Evolutionary conservation across 2,797 vertebrate species (phyloP), one percentile per base, ranked within the genome.

Genomic region (Triplophysa bombifrons): DNA sequence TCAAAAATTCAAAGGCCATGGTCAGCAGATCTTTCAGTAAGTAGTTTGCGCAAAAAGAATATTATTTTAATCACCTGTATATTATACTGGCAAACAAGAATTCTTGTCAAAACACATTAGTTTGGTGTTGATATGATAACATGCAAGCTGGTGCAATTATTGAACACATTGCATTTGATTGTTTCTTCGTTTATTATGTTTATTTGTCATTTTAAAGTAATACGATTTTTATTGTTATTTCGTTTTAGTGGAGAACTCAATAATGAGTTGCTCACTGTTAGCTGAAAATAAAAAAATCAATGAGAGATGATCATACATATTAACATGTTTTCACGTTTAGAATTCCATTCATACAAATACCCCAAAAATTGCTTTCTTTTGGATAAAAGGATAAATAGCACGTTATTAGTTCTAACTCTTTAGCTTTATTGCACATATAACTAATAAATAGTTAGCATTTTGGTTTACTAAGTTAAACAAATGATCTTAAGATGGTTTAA

Each of bases 1-100:
- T 60, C 66, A 50, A 68, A 72, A 72, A 55, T 67, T 67, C 46
- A 51, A 44, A 82, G 48, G 70, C 77, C 77, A 80, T 22, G 68
- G 60, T 81, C 71, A 64, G 46, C 71, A 61, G 51, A 70, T 83
- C 17, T 64, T 81, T 50, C 63, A 78, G 41, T 72, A 50, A 73
- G 73, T 30, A 72, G 76, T 67, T 74, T 77, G n/a, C 16, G 27
- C 60, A 46, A 34, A 64, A 64, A 75, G 9, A 63, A 48, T 61
- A 61, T 63, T 63, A 69, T 46, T 58, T 46, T 56, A 67, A 61
- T 73, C 20, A 20, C 16, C 13, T 9, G 25, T 53, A 41, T 63
- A 60, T 56, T 22, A 61, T 25, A 58, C 67, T 14, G 6, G 20
- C 27, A 38, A 53, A 71, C 3, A 10, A 53, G n/a, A 41, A 41